Evolutionary conservation across 64 coral and sea anemone genomes (phyloP), one percentile per base, ranked within the genome.

Genomic region (Montipora cactus): DNA sequence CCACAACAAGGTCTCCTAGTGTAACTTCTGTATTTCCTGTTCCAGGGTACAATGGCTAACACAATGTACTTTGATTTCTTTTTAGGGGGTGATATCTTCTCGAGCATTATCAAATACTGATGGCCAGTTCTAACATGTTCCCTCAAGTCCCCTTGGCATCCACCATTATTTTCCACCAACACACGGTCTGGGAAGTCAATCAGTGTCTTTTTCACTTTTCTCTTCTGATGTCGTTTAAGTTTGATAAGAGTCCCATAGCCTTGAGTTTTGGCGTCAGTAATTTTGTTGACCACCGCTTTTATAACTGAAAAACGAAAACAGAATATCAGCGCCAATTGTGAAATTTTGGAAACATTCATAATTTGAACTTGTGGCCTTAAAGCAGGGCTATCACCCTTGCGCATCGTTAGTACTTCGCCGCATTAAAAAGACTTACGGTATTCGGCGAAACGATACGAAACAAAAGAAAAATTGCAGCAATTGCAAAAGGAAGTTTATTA

Each of bases 21-120:
- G 14, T 50, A 4, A 6, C 9, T 50, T 86, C n/a, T 86, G 18
- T 71, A 61, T 47, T 12, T 67, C 37, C 51, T 86, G 14, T 50
- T 86, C 62, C 46, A 86, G 1, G 82, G 82, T 12, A 86, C 64
- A 22, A 86, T 86, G 5, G 66, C 64, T 68, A 18, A 51, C 6
- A 72, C 66, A 64, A 71, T 25, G n/a, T 86, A 86, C 82, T 71
- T 86, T 2, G 82, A 71, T 66, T 86, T 86, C 46, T 50, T 86
- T 50, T 19, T 45, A 4, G 14, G 22, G 20, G 62, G 15, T 8
- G 1, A 8, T 67, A 2, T 18, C 46, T 23, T 50, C 2, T 70
- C 64, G 18, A 86, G 44, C 8, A 86, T 22, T n/a, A 86, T 72
- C 82, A 86, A 47, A 71, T 86, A 49, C 7, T 18, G 20, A 5